Evolutionary conservation across 2,888 invertebrate genomes (phyloP).

Genomic region (Ommatoiulus sabulosus): DNA sequence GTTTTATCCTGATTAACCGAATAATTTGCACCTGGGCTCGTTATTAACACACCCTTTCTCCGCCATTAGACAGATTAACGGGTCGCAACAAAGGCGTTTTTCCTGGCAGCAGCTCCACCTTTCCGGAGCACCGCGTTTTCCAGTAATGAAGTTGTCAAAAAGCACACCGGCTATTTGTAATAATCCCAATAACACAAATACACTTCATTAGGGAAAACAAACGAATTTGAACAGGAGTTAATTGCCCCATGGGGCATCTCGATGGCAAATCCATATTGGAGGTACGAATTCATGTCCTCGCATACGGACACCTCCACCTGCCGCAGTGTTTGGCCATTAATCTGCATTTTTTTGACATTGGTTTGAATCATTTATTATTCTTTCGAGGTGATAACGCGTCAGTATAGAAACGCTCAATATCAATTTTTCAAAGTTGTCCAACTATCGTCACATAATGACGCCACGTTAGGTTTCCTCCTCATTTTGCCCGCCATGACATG

Average conservation of each 20-base stretch:
- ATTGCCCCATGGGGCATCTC: not conserved
- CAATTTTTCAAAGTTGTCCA: conserved; percentile 25
- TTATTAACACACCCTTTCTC: conserved; percentile 42
- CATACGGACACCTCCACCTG: conserved; percentile 6
- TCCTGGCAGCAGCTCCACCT: conserved; percentile 34
- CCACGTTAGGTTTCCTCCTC: not conserved
- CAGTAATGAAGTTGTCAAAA: not conserved
- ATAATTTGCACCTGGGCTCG: conserved; percentile 49
- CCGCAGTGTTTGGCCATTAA: not conserved
- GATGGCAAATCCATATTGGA: conserved; percentile 5
- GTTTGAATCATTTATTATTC: conserved; percentile 34
- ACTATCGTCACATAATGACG: not conserved
- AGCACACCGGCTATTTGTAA: conserved; percentile 12
- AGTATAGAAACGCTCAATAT: not conserved
- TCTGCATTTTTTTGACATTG: not conserved
- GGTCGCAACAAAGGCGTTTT: conserved; percentile 27
- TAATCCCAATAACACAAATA: conserved; percentile 34
- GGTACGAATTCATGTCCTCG: not conserved
- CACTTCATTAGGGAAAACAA: conserved; percentile 21
- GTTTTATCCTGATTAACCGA: conserved; percentile 47
- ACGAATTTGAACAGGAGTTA: conserved; percentile 16
- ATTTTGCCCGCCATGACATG: no score
- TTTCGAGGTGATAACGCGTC: not conserved
- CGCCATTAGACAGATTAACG: conserved; percentile 34
- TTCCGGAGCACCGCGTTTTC: not conserved